Evolutionary conservation across 1,140 invertebrate genomes (phyloP), one percentile per base, ranked within the genome.

Genomic region (Melipona quadrifasciata): DNA sequence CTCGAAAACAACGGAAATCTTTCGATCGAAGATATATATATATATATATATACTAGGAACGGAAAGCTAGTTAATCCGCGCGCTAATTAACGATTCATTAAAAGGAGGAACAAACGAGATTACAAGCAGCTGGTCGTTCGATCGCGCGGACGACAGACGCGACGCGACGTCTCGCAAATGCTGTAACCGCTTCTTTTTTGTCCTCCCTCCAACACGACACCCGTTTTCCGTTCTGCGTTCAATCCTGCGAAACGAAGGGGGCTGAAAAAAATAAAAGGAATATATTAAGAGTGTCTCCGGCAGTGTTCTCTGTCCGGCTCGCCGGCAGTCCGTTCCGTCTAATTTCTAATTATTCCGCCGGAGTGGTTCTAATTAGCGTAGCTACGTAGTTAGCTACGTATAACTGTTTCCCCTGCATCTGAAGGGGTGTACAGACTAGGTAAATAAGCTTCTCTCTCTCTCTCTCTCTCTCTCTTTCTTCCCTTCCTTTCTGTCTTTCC

Each of bases 301-400:
- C 68, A 71, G 82, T 77, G 75, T 85, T 75, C 70, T 70, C 75
- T 65, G 19, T 57, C 61, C 27, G 27, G 53, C 53, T 67, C 55
- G 65, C 16, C 65, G 61, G 47, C 68, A 78, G 79, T 86, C 84
- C 80, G 84, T 87, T 90, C 83, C 77, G 87, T 87, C 87, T 91
- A 91, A 90, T 91, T 89, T 90, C 88, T 90, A 91, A 90, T 90
- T 91, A 90, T 90, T 91, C 86, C 89, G 84, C 88, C 81, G 85
- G 89, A 87, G 79, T 91, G 85, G 80, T 86, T 90, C 90, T 89
- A 91, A 91, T 91, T 91, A 91, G 86, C 89, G 88, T 89, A 82
- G 86, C 53, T 75, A 47, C 77, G 57, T 84, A 80, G 76, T 84
- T 89, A 82, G 82, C 53, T 75, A 31, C 68, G 57, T 84, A 80